These are phyloP conservation scores for Orchesella flavescens DNA, from an alignment of 2,888 invertebrate genomes.

Conservation along the genomic window DNA sequence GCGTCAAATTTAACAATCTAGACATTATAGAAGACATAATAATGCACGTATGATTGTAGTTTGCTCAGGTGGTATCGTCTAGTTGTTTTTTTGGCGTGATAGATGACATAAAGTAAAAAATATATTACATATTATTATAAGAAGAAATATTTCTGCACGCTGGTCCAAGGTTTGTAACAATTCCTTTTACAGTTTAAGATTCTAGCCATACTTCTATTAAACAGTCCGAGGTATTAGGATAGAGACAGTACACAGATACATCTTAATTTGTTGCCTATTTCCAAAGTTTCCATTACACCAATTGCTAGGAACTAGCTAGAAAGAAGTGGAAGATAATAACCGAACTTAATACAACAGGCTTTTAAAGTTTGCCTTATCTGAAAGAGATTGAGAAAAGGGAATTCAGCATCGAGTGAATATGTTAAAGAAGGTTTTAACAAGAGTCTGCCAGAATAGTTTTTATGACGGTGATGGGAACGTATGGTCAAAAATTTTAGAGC, in stretches of 20 bases:
- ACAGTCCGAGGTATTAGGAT: conserved; percentile 44
- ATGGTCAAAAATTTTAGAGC: conserved; percentile 3
- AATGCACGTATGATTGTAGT: too few species aligned
- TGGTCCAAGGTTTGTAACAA: conserved; percentile 62
- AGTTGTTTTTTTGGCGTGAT: conserved; percentile 38
- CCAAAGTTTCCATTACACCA: conserved; percentile 37
- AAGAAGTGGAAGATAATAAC: conserved; percentile 52
- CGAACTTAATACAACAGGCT: conserved; percentile 60
- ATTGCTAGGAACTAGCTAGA: conserved; percentile 12
- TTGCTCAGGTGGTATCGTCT: too few species aligned
- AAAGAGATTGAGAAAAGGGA: conserved; percentile 49
- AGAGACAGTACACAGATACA: conserved; percentile 7
- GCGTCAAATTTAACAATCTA: too few species aligned
- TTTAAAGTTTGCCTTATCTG: conserved; percentile 56
- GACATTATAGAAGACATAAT: too few species aligned
- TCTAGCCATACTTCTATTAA: conserved; percentile 21
- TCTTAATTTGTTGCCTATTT: conserved; percentile 53
- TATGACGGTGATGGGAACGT: conserved; percentile 13
- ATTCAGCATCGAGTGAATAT: conserved; percentile 8
- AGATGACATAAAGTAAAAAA: not conserved
- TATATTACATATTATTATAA: not conserved
- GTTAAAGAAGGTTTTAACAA: conserved; percentile 1
- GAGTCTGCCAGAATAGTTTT: conserved; percentile 5
- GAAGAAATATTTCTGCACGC: conserved; percentile 51
- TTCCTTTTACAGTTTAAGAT: conserved; percentile 39